Conservation (phyloP, 2,888 invertebrate genomes). For the Tenthredo mesomela region DNA sequence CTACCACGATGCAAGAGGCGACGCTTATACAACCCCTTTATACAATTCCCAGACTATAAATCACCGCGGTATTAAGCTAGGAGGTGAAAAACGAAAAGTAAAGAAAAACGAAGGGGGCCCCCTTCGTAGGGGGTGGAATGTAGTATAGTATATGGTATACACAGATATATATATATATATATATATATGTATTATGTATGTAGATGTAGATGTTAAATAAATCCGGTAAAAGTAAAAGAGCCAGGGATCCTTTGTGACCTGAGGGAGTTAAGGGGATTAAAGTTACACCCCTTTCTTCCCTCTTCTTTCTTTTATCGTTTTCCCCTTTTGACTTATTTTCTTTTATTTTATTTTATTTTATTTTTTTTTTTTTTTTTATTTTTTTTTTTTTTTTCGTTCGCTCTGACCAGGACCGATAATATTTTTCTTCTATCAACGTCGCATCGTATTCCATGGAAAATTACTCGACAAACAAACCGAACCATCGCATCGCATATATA, state of each 20-base stretch:
- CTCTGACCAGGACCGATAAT: background rate
- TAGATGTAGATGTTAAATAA: background rate
- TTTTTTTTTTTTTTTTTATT: background rate
- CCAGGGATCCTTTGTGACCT: slow-evolving; percentile 9
- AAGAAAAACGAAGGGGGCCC: background rate
- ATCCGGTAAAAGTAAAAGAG: slow-evolving; percentile 16
- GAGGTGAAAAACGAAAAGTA: background rate
- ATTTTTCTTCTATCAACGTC: background rate
- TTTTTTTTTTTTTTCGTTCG: no score
- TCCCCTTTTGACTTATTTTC: background rate
- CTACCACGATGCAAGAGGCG: background rate
- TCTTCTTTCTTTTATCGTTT: background rate
- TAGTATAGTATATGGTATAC: background rate
- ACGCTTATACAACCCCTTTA: background rate
- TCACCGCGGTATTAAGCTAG: slow-evolving; percentile 2
- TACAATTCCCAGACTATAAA: background rate
- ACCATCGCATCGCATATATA: background rate
- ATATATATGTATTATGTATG: no score
- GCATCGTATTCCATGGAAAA: background rate
- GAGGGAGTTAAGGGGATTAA: slow-evolving; percentile 30
- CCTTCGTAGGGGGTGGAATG: background rate
- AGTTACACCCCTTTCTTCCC: slow-evolving; percentile 8
- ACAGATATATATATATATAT: background rate
- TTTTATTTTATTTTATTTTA: background rate
- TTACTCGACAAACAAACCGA: slow-evolving; percentile 1